Percentiles rank a stretch among this genome's conserved stretches.
These are phyloP conservation scores for Leptestheria dahalacensis DNA, from an alignment of 1,140 invertebrate genomes.

Conservation along the genomic window DNA sequence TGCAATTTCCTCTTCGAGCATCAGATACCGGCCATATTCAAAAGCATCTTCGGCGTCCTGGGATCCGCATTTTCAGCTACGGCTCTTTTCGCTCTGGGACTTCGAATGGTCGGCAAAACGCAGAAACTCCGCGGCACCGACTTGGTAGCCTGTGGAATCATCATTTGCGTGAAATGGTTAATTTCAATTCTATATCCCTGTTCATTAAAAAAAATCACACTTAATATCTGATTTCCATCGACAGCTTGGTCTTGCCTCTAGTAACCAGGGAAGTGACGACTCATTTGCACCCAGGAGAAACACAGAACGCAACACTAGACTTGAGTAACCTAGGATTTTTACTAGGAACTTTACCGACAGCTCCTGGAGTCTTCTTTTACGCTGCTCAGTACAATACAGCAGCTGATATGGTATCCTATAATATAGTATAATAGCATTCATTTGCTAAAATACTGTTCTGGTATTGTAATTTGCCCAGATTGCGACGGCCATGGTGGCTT, in stretches of 20 bases:
- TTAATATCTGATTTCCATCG: conserved; percentile 20
- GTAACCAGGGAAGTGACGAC: conserved; percentile 72
- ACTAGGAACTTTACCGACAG: conserved; percentile 89
- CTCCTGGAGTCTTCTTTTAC: conserved; percentile 87
- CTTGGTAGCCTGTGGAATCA: conserved; percentile 29
- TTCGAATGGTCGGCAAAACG: conserved; percentile 32
- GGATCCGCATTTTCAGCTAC: conserved; percentile 31
- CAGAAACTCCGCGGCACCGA: conserved; percentile 24
- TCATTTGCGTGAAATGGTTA: conserved; percentile 30
- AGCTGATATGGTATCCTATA: conserved; percentile 56
- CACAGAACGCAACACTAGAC: conserved; percentile 52
- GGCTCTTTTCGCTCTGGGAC: conserved; percentile 35
- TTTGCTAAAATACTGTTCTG: no score
- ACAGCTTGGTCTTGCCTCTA: conserved; percentile 66
- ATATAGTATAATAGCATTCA: no score
- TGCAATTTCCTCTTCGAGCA: conserved; percentile 33
- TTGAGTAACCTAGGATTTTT: conserved; percentile 86
- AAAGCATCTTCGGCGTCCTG: conserved; percentile 28
- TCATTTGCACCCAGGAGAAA: conserved; percentile 48
- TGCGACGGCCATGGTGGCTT: conserved; percentile 80
- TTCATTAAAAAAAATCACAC: not conserved
- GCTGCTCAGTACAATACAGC: conserved; percentile 73
- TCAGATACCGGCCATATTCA: conserved; percentile 29
- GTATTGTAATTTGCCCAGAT: conserved; percentile 40
- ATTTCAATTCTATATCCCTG: not conserved